Evolutionary conservation across 2,797 vertebrate species (phyloP), one percentile per base, ranked within the genome.

Genomic region (Leptatherina wallacei): DNA sequence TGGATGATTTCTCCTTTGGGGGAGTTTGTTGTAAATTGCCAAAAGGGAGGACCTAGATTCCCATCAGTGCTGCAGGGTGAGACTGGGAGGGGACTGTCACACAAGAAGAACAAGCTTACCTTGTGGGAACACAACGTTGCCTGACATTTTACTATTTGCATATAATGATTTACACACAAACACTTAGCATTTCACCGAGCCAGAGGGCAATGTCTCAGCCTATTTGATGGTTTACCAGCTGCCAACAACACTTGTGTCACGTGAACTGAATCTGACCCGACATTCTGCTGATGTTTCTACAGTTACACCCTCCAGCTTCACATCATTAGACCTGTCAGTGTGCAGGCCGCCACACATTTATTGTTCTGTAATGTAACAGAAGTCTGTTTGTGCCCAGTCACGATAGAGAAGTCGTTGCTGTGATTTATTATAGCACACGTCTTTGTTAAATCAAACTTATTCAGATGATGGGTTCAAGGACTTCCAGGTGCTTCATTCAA

Each of bases 191-290:
- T 87, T 89, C 84, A 79, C 73, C 71, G 42, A 7, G 69, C 89
- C 87, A 83, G 27, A 0, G 80, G 84, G 81, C 80, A 77, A 76
- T 47, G 77, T 81, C 83, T 84, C 42, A 2, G 73, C 57, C 61
- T 81, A 65, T 80, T 83, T 85, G 88, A 85, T 75, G 84, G 71
- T 75, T 82, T 70, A 81, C 80, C 73, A 73, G 82, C 89, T 83
- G 88, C 79, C 86, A 79, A 64, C 82, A 88, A 70, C 74, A 65
- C 76, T 88, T 88, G 85, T 86, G 86, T 89, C 86, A 87, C 78
- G 76, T 88, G 89, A 92, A 91, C 92, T 91, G 76, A 86, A 90
- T 90, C 78, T 85, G 91, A 92, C 90, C 87, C 12, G 63, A 85
- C 87, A 72, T 77, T 63, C 77, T 79, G 85, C 87, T 89, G 88